These are phyloP conservation scores for Athalia cordata DNA, from an alignment of 2,888 invertebrate species.

Conservation along the genomic window DNA sequence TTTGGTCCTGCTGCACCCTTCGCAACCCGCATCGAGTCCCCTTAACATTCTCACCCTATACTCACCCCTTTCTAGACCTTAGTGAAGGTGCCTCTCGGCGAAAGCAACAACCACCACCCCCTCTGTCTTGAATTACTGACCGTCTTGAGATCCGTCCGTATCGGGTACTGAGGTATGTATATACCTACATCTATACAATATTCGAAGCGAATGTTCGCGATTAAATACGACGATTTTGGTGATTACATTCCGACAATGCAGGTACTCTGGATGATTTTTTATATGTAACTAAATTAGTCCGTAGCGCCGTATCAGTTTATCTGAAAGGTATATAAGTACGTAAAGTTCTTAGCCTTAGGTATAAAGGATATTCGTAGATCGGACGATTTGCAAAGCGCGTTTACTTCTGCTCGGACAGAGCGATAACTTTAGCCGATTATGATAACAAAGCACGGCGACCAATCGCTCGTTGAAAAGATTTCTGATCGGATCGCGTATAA, in stretches of 20 bases:
- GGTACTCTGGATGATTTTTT: too few species aligned
- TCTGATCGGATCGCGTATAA: too few species aligned
- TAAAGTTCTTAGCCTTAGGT: background rate
- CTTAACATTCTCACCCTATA: conserved; percentile 58
- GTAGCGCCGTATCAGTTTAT: background rate
- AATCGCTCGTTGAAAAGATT: background rate
- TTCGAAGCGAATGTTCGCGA: conserved; percentile 32
- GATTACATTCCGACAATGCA: background rate
- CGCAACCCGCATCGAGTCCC: conserved; percentile 44
- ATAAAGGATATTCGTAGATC: background rate
- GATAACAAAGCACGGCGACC: conserved; percentile 9
- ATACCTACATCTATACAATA: background rate
- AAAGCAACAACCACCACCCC: conserved; percentile 31
- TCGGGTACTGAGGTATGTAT: too few species aligned
- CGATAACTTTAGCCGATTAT: conserved; percentile 11
- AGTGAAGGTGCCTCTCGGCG: conserved; percentile 9
- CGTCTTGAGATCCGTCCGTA: conserved; percentile 21
- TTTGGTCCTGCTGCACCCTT: conserved; percentile 32
- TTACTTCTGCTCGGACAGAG: background rate
- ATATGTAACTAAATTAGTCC: too few species aligned
- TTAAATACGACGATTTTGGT: conserved; percentile 18
- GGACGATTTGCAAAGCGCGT: too few species aligned
- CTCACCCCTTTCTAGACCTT: conserved; percentile 53
- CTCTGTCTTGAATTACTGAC: conserved; percentile 45
- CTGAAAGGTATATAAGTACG: background rate